phyloP scores from a whole-genome alignment of 1,140 invertebrate species.

The Drosophila orena region DNA sequence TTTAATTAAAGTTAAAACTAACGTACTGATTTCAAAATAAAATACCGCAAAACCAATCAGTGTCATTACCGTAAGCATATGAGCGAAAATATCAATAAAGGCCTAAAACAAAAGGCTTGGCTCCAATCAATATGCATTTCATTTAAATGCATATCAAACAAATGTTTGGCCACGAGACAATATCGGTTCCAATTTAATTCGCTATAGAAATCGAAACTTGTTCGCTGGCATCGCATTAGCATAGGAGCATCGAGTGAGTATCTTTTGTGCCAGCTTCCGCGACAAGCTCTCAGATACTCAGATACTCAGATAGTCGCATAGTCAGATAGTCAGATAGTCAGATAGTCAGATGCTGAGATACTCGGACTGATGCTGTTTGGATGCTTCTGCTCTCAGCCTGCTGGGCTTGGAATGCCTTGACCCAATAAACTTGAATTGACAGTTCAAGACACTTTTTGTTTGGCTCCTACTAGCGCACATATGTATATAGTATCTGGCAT shows the following conservation, averaged over 20 bases:
- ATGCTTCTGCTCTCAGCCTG: conserved; percentile 37
- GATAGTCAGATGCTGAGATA: conserved; percentile 31
- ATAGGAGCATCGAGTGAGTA: conserved; percentile 36
- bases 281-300: conserved; percentile 39
- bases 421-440: conserved; percentile 84
- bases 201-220: conserved; percentile 60
- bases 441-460: conserved; percentile 82
- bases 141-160: conserved; percentile 73
- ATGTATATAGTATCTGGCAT: neutral
- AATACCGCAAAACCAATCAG: too few species aligned
- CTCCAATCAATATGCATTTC: conserved; percentile 25
- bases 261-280: conserved; percentile 58
- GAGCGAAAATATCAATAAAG: too few species aligned
- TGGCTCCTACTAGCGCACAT: conserved; percentile 36
- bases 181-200: conserved; percentile 37
- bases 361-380: conserved; percentile 3
- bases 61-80: too few species aligned
- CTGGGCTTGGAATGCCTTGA: conserved; percentile 73
- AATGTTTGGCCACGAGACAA: conserved; percentile 71
- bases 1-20: too few species aligned
- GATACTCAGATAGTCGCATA: conserved; percentile 27
- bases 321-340: conserved; percentile 26
- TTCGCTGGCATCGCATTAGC: conserved; percentile 48
- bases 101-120: neutral
- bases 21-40: too few species aligned